Conservation (phyloP, 2,888 invertebrate genomes). For the Ctena decussata region DNA sequence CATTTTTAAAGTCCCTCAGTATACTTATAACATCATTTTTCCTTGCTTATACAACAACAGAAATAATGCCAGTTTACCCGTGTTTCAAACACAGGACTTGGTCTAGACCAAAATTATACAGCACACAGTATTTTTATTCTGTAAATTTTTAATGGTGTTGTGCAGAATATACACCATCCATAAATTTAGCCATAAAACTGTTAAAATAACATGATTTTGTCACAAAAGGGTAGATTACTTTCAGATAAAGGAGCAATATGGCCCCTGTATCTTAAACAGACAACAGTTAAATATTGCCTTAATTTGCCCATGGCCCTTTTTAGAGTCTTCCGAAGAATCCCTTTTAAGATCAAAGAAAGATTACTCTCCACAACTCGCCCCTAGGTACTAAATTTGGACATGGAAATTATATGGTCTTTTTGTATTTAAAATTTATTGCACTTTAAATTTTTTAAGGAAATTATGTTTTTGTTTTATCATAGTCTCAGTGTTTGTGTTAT, state of each 20-base stretch:
- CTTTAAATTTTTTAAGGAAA: not conserved
- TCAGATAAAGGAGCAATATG: not conserved
- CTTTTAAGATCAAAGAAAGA: not conserved
- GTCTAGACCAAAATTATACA: no score
- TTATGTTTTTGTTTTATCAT: not conserved
- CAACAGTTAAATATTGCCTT: not conserved
- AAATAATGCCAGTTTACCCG: no score
- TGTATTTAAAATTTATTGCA: conserved; percentile 4
- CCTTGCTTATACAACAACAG: no score
- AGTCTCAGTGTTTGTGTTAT: no score
- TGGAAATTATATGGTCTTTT: not conserved
- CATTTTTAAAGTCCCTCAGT: no score
- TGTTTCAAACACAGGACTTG: no score
- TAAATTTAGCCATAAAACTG: not conserved
- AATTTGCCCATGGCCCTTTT: not conserved
- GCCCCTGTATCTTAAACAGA: not conserved
- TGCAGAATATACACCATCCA: no score
- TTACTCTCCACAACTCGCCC: not conserved
- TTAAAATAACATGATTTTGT: not conserved
- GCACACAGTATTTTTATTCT: no score
- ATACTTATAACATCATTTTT: no score
- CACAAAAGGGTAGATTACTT: not conserved
- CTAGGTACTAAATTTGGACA: not conserved
- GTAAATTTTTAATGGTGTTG: no score
- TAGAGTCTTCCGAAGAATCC: not conserved